These are phyloP conservation scores for Digitonthophagus gazella DNA, from an alignment of 2,888 invertebrate genomes.

Conservation along the genomic window DNA sequence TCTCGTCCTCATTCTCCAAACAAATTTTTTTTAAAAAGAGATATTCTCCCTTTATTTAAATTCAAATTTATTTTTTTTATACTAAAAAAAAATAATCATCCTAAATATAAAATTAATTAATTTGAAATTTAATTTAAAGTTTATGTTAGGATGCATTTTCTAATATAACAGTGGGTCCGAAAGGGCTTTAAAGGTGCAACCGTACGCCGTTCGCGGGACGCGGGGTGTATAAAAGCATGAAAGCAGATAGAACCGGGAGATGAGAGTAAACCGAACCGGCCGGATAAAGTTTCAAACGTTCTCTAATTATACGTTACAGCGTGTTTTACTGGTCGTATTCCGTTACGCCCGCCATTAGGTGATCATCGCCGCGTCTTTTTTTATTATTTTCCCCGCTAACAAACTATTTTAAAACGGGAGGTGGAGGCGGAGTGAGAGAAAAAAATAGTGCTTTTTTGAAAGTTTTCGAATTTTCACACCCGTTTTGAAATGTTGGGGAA, in stretches of 20 bases:
- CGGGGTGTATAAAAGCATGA: too few relatives aligned
- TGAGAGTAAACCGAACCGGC: constrained; percentile 40
- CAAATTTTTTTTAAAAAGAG: not conserved
- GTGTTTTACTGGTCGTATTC: constrained; percentile 27
- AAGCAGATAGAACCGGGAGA: not conserved
- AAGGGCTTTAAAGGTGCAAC: too few relatives aligned
- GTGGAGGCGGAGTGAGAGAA: too few relatives aligned
- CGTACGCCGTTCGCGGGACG: too few relatives aligned
- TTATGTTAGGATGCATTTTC: not conserved
- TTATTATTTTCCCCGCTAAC: too few relatives aligned
- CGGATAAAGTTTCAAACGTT: constrained; percentile 42
- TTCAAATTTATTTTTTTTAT: too few relatives aligned
- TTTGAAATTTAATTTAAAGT: too few relatives aligned
- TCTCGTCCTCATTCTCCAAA: not conserved
- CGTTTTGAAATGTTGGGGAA: constrained; percentile 8
- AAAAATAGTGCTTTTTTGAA: too few relatives aligned
- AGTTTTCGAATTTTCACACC: too few relatives aligned
- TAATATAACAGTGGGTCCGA: not conserved
- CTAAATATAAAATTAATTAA: not conserved
- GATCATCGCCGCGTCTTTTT: constrained; percentile 1
- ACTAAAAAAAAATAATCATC: too few relatives aligned
- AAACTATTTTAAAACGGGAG: too few relatives aligned
- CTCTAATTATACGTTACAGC: constrained; percentile 36
- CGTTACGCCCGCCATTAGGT: constrained; percentile 20
- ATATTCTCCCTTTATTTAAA: too few relatives aligned